These are phyloP conservation scores for Brevimyrus niger DNA, from an alignment of 2,113 vertebrate species.

Conservation along the genomic window DNA sequence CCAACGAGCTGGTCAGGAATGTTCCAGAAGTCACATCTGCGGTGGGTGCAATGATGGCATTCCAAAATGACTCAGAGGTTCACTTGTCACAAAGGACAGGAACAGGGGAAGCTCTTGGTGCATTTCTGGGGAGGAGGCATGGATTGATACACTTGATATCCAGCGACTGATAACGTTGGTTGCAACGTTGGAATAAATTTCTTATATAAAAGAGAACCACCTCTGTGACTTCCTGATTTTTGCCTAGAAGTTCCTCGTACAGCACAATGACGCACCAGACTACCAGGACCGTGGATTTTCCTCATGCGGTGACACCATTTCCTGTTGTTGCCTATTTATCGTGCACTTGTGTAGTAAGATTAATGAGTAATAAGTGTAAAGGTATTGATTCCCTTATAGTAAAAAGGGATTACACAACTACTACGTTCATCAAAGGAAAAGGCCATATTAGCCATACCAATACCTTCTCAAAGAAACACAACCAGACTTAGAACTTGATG, in stretches of 20 bases:
- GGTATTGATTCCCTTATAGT: conserved; percentile 7
- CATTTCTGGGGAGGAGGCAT: not conserved
- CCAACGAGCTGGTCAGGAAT: not conserved
- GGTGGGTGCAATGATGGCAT: conserved; percentile 16
- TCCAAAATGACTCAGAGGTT: conserved; percentile 24
- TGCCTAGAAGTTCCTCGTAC: not conserved
- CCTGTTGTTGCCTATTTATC: not conserved
- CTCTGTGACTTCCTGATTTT: conserved; percentile 16
- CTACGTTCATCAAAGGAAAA: not conserved
- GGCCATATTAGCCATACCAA: not conserved
- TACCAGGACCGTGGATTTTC: not conserved
- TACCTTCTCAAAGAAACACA: not conserved
- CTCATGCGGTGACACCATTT: not conserved
- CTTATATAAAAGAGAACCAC: conserved; percentile 2
- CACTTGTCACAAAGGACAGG: not conserved
- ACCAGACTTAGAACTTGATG: conserved; percentile 22
- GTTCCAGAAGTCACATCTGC: not conserved
- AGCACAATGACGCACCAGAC: not conserved
- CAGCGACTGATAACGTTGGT: not conserved
- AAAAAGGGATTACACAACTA: not conserved
- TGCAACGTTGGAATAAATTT: conserved; percentile 4
- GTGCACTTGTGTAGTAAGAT: not conserved
- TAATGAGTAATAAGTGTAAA: not conserved
- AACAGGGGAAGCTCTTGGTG: not conserved
- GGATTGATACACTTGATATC: not conserved